Evolutionary conservation across 2,113 vertebrate genomes (phyloP), one percentile per base, ranked within the genome.

Genomic region (Lethenteron reissneri): DNA sequence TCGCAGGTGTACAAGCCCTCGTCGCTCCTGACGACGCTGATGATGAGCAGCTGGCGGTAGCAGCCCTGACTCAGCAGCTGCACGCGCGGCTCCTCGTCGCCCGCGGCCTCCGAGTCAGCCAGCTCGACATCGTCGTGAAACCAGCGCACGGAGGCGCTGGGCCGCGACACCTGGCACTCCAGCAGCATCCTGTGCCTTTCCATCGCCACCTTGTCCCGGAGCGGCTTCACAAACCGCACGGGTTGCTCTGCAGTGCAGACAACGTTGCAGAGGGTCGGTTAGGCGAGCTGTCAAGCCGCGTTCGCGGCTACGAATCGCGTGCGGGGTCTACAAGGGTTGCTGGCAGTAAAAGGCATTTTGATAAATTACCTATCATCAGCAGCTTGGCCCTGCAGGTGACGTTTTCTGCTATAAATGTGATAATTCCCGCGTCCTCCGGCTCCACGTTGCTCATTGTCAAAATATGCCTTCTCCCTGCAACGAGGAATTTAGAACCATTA

Each of bases 121-220:
- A 99, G 76, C 75, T 89, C 84, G 4, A 13, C 12, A 1, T 82
- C 77, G 72, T 83, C 87, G 74, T 89, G 92, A 77, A 83, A 92
- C 94, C 94, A 99, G 10, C 72, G 83, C 57, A 99, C 94, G 71
- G 77, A 72, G 57, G 90, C 90, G 0, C 78, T 99, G 77, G 83
- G 82, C 1, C 90, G 85, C 3, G 94, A 96, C 74, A 99, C 84
- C 75, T 94, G 90, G 83, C 94, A 99, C 76, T 99, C 94, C 19
- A 99, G 84, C 76, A 90, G 74, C 0, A 83, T 88, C 0, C 87
- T 82, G 70, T 94, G 92, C 74, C 86, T 92, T 76, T 88, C 88
- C 72, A 99, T 91, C 8, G 89, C 91, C 3, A 95, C 95, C 81
- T 96, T 99, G 75, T 97, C 89, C 73, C 89, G 76, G 76, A 99